Conservation (phyloP, 2,888 invertebrate genomes). For the Melipona beecheii region DNA sequence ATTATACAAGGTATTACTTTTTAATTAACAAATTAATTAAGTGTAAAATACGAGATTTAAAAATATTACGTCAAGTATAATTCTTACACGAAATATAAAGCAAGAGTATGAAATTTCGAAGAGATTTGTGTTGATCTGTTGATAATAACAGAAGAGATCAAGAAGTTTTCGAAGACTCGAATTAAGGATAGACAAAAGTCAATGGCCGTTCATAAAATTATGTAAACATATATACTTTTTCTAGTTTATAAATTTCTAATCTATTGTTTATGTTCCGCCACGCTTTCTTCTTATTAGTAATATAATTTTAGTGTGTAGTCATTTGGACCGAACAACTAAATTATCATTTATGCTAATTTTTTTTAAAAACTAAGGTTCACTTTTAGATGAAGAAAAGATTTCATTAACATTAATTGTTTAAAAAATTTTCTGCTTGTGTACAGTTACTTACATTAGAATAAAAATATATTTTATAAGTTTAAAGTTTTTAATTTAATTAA, state of each 20-base stretch:
- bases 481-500: too few species aligned
- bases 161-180: not conserved
- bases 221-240: not conserved
- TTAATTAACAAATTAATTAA: constrained; percentile 15
- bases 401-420: too few species aligned
- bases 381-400: too few species aligned
- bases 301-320: too few species aligned
- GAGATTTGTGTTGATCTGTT: not conserved
- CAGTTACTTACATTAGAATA: too few species aligned
- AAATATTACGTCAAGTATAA: not conserved
- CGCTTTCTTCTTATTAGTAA: not conserved
- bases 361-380: too few species aligned
- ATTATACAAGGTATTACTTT: constrained; percentile 32
- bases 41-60: not conserved
- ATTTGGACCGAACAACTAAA: too few species aligned
- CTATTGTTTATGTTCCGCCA: not conserved
- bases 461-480: too few species aligned
- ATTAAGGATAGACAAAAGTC: not conserved
- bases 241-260: not conserved
- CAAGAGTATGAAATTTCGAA: not conserved
- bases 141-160: not conserved
- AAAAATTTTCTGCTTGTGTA: too few species aligned
- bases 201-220: not conserved
- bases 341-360: too few species aligned
- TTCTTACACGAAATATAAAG: not conserved